These are phyloP conservation scores for Chrysotoxum bicinctum DNA, from an alignment of 2,888 invertebrate genomes.

Conservation along the genomic window DNA sequence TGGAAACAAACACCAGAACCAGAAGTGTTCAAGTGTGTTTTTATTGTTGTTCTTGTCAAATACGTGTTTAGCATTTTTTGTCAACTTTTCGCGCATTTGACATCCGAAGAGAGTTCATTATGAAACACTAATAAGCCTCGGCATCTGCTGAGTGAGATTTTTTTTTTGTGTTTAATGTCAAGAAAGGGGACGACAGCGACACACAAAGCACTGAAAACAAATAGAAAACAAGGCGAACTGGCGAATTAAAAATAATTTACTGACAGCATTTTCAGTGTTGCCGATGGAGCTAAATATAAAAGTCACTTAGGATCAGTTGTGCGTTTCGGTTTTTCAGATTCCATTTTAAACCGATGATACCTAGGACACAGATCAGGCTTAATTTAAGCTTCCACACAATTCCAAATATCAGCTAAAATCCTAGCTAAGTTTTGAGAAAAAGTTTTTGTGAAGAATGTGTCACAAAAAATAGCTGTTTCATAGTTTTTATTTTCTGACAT, in stretches of 20 bases:
- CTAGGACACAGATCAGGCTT: too few relatives aligned
- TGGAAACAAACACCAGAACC: conserved; percentile 50
- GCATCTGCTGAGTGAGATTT: conserved; percentile 53
- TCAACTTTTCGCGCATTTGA: conserved; percentile 25
- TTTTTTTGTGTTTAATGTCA: not conserved
- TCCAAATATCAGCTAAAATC: too few relatives aligned
- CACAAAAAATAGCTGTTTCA: too few relatives aligned
- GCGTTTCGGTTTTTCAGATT: too few relatives aligned
- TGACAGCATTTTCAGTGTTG: not conserved
- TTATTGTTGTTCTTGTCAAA: conserved; percentile 7
- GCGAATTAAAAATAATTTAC: conserved; percentile 46
- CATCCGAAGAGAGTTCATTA: conserved; percentile 45
- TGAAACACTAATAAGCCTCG: conserved; percentile 58
- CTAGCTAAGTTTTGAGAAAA: too few relatives aligned
- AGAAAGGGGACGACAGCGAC: conserved; percentile 3
- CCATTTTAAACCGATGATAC: too few relatives aligned
- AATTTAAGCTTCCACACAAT: too few relatives aligned
- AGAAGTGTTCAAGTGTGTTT: conserved; percentile 35
- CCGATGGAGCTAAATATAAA: not conserved
- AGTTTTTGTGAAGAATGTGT: too few relatives aligned
- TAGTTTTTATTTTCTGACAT: too few relatives aligned
- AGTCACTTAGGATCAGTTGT: not conserved
- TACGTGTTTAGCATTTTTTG: conserved; percentile 31
- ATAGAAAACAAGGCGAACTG: conserved; percentile 16
- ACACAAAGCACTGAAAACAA: not conserved